Percentiles rank a stretch among this genome's conserved stretches.
phyloP scores from a whole-genome alignment of 2,113 vertebrate genomes.

The Crocuta crocuta region DNA sequence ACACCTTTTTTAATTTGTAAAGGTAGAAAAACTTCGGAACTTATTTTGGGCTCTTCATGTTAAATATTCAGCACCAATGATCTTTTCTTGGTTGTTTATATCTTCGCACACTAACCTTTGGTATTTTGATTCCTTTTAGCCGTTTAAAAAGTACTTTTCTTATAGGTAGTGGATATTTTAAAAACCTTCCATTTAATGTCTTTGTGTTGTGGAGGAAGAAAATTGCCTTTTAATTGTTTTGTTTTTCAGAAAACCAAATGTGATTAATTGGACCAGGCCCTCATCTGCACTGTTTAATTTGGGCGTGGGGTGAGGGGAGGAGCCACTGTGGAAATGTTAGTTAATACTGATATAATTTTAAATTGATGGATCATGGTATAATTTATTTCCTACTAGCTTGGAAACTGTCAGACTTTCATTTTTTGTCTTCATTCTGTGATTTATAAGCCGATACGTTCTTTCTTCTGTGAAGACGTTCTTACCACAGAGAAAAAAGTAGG shows the following conservation, averaged over 20 bases:
- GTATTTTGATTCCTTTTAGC: slow-evolving; percentile 72
- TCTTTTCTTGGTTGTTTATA: slow-evolving; percentile 76
- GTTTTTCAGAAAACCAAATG: slow-evolving; percentile 76
- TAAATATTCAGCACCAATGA: slow-evolving; percentile 75
- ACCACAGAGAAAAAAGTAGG: slow-evolving; percentile 42
- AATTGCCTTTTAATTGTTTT: slow-evolving; percentile 76
- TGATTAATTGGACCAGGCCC: slow-evolving; percentile 76
- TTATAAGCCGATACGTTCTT: slow-evolving; percentile 22
- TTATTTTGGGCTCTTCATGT: slow-evolving; percentile 72
- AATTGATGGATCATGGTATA: slow-evolving; percentile 65
- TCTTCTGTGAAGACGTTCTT: slow-evolving; percentile 54
- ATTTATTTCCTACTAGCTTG: slow-evolving; percentile 72
- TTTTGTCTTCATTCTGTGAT: slow-evolving; percentile 45
- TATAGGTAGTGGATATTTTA: slow-evolving; percentile 72
- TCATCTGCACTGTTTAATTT: slow-evolving; percentile 80
- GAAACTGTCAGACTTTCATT: slow-evolving; percentile 65
- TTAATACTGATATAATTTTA: slow-evolving; percentile 63
- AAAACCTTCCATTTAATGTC: slow-evolving; percentile 61
- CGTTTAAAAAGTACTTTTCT: slow-evolving; percentile 70
- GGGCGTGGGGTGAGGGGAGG: not conserved
- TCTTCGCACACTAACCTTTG: slow-evolving; percentile 67
- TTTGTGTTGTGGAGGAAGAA: slow-evolving; percentile 73
- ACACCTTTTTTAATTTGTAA: slow-evolving; percentile 81
- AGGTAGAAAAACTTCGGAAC: slow-evolving; percentile 76
- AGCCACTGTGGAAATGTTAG: slow-evolving; percentile 53